Evolutionary conservation across 1,140 invertebrate species (phyloP).

Genomic region (Xylocopa sonorina): DNA sequence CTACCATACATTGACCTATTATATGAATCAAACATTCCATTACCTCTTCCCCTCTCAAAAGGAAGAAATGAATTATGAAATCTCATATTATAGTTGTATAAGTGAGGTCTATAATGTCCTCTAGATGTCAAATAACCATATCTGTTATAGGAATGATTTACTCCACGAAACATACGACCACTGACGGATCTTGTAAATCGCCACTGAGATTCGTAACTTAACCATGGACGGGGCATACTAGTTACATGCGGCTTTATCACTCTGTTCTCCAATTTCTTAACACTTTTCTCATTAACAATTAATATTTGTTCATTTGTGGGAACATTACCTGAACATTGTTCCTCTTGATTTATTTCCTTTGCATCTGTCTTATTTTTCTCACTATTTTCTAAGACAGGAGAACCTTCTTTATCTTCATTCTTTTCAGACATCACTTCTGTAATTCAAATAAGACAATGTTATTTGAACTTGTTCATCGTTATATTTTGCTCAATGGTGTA

Average conservation of each 20-base stretch:
- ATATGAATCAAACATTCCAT: constrained; percentile 20
- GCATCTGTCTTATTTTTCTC: not conserved
- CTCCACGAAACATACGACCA: constrained; percentile 4
- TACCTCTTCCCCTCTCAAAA: constrained; percentile 24
- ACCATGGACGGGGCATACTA: not conserved
- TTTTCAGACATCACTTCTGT: constrained; percentile 28
- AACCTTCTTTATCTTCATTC: not conserved
- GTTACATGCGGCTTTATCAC: not conserved
- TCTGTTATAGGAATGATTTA: constrained; percentile 35
- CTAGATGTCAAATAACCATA: constrained; percentile 34
- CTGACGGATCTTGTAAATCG: constrained; percentile 39
- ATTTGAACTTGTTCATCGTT: not conserved
- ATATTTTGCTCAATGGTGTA: not conserved
- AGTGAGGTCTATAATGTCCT: constrained; percentile 38
- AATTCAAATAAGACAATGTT: constrained; percentile 29
- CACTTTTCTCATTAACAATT: constrained; percentile 23
- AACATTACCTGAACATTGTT: constrained; percentile 45
- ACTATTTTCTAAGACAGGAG: constrained; percentile 2
- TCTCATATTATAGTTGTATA: constrained; percentile 26
- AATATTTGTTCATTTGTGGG: constrained; percentile 36
- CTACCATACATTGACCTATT: not conserved
- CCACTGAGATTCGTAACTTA: constrained; percentile 37
- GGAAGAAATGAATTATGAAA: constrained; percentile 12
- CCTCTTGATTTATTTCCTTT: not conserved
- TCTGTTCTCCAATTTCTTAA: not conserved